Base-by-base conservation (phyloP, 1,140 invertebrate genomes). In the Cydia splendana region DNA sequence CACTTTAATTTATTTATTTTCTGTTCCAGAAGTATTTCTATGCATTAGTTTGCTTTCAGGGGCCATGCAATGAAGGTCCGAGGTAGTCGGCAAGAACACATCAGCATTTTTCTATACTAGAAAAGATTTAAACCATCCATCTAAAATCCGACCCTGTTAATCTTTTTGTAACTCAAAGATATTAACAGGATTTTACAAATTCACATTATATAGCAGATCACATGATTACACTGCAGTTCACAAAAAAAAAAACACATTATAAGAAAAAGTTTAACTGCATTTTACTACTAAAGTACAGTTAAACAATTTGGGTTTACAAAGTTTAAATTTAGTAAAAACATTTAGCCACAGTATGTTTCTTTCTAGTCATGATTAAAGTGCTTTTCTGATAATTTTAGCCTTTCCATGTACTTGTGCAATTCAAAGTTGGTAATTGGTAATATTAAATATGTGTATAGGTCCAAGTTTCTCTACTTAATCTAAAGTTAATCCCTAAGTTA, bases 1-100 rank as follows among this genome's bases (percentile, higher is more conserved):
- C 5, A n/a, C 34, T 42, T 71, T 71, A 57, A 71, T 34, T 0
- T 74, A 34, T 34, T 74, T 78, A 71, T 77, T 80, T 82, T 81
- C 76, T 81, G 77, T 82, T 84, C 42, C 78, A 80, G 81, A 75
- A 28, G 12, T 76, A 76, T 78, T 80, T 10, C 20, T 78, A 77
- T 76, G 78, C 65, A 81, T 74, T 79, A 83, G 77, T 87, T 86
- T 87, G 81, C 76, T 87, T 85, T 81, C 85, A 88, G 86, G 85
- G 79, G 79, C 80, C 67, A 79, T 77, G 69, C 76, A 75, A 75
- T 73, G 76, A 83, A 76, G 65, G 75, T 81, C 76, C 28, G 82
- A 88, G 82, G 80, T 85, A 85, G 82, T 84, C 30, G 15, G 76
- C 42, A 79, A 51, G 79, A 69, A 78, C 75, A 77, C 34, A 77